These are phyloP conservation scores for Pomacea maculata DNA, from an alignment of 1,140 invertebrate genomes.

Conservation along the genomic window DNA sequence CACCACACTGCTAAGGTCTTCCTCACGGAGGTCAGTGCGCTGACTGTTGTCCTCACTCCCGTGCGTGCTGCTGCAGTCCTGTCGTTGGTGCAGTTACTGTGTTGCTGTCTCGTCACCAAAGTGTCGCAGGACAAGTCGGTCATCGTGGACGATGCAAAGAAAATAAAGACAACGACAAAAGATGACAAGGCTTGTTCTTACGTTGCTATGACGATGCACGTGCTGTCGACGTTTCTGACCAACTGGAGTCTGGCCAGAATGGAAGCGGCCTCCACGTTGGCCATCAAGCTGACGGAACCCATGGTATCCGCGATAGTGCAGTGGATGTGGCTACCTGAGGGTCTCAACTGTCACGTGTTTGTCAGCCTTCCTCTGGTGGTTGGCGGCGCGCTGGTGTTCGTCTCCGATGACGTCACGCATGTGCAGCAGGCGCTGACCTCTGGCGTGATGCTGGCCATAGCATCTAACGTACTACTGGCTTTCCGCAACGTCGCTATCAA, in stretches of 20 bases:
- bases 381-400: constrained; percentile 22
- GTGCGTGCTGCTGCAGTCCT: too few species aligned
- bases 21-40: too few species aligned
- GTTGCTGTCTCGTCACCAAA: too few species aligned
- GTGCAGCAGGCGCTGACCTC: not conserved
- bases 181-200: not conserved
- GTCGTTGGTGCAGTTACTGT: too few species aligned
- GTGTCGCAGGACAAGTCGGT: too few species aligned
- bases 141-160: too few species aligned
- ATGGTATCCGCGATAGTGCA: constrained; percentile 28
- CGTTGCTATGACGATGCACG: constrained; percentile 9
- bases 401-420: not conserved
- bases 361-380: constrained; percentile 25
- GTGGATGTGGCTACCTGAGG: constrained; percentile 8
- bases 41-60: too few species aligned
- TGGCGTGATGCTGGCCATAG: constrained; percentile 12
- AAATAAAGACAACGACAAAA: not conserved
- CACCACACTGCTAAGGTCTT: too few species aligned
- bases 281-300: constrained; percentile 35
- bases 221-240: constrained; percentile 26
- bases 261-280: constrained; percentile 30
- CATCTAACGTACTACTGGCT: constrained; percentile 22
- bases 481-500: constrained; percentile 23
- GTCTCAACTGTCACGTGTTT: not conserved
- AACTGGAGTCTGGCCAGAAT: constrained; percentile 32